These are phyloP conservation scores for Sebastes minor DNA, from an alignment of 2,797 vertebrate species.

Conservation along the genomic window DNA sequence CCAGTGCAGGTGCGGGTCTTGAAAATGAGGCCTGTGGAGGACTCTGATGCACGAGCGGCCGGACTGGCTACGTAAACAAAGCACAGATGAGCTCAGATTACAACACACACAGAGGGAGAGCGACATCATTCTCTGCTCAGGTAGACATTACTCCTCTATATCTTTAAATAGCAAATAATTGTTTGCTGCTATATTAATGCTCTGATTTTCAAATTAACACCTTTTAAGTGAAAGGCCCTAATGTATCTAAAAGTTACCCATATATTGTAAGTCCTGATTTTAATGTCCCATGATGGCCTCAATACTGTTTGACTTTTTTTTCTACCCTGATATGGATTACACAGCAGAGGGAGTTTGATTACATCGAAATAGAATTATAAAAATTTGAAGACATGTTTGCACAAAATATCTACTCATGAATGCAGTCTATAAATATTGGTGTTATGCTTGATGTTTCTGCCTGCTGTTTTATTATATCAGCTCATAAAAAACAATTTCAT, in stretches of 20 bases:
- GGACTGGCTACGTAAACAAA: too few species aligned
- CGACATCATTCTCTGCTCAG: too few species aligned
- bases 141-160: too few species aligned
- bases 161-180: not conserved
- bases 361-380: not conserved
- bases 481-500: slow-evolving; percentile 7
- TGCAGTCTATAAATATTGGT: not conserved
- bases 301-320: not conserved
- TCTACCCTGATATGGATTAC: not conserved
- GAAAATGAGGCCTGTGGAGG: too few species aligned
- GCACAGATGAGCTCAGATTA: too few species aligned
- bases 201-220: not conserved
- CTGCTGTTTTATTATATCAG: not conserved
- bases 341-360: not conserved
- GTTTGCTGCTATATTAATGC: not conserved
- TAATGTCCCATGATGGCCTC: not conserved
- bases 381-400: not conserved
- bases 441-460: not conserved
- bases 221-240: not conserved
- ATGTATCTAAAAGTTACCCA: not conserved
- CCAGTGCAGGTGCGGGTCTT: too few species aligned
- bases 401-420: not conserved
- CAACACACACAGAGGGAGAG: too few species aligned
- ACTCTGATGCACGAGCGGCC: too few species aligned
- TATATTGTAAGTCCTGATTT: not conserved